Percentiles rank a stretch among this genome's conserved stretches.
Conservation (phyloP, 2,888 invertebrate species). For the Synergus gifuensis region DNA sequence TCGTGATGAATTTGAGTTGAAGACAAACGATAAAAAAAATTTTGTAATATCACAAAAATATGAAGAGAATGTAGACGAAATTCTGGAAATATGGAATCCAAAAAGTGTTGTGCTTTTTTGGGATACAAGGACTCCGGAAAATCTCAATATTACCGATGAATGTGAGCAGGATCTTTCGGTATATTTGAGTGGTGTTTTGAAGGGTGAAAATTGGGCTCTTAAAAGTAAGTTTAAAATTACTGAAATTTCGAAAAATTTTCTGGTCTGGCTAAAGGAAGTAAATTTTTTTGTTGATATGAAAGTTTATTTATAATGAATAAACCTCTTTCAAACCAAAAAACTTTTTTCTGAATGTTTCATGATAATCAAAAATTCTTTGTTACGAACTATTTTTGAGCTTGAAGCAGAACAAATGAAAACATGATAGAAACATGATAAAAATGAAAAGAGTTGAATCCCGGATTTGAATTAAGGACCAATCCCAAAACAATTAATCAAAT, state of each 20-base stretch:
- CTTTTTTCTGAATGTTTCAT: too few relatives aligned
- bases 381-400: too few relatives aligned
- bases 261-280: too few relatives aligned
- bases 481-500: neutral
- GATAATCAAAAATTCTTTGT: too few relatives aligned
- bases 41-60: neutral
- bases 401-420: too few relatives aligned
- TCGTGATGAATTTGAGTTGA: too few relatives aligned
- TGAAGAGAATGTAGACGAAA: constrained; percentile 49
- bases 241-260: too few relatives aligned
- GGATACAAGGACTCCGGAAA: constrained; percentile 76
- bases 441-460: neutral
- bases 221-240: constrained; percentile 76
- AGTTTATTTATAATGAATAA: too few relatives aligned
- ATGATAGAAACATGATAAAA: too few relatives aligned
- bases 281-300: too few relatives aligned
- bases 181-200: constrained; percentile 77
- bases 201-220: constrained; percentile 79
- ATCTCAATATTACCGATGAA: constrained; percentile 75
- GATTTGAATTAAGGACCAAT: neutral
- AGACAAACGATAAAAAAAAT: neutral
- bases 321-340: too few relatives aligned
- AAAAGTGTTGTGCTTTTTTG: constrained; percentile 53
- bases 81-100: constrained; percentile 65
- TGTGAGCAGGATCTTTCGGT: constrained; percentile 79